These are phyloP conservation scores for Bradysia coprophila DNA, from an alignment of 1,140 invertebrate genomes.

Conservation along the genomic window DNA sequence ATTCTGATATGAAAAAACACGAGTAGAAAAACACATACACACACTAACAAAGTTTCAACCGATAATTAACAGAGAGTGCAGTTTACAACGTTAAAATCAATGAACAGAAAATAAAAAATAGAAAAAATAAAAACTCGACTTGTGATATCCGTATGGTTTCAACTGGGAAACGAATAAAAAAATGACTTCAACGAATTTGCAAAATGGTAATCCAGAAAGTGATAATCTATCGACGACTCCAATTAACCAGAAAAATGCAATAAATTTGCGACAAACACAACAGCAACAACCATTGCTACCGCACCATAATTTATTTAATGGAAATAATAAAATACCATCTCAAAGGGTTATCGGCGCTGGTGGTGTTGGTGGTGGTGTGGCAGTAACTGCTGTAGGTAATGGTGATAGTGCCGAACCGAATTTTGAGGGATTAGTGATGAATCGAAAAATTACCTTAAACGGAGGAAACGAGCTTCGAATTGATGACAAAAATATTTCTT, in stretches of 20 bases:
- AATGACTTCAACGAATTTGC: not conserved
- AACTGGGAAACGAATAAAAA: not conserved
- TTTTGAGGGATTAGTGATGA: constrained; percentile 2
- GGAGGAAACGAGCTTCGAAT: constrained; percentile 5
- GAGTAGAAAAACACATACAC: no score
- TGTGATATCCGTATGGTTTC: not conserved
- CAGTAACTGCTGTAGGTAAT: not conserved
- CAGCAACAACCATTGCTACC: not conserved
- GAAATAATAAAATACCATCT: constrained; percentile 2
- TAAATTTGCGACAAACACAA: not conserved
- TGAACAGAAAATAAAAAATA: no score
- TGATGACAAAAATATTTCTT: constrained; percentile 6
- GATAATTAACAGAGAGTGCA: no score
- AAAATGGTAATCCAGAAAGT: not conserved
- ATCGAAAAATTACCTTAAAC: constrained; percentile 4
- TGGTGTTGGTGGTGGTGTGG: not conserved
- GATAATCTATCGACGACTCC: not conserved
- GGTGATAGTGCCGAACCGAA: not conserved
- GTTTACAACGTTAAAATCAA: no score
- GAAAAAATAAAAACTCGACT: no score
- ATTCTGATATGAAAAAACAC: no score
- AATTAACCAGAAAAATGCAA: not conserved
- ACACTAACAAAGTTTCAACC: no score
- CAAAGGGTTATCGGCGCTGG: not conserved
- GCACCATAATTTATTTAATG: not conserved